Evolutionary conservation across 1,140 invertebrate species (phyloP).

Genomic region (Trichonephila clavata): DNA sequence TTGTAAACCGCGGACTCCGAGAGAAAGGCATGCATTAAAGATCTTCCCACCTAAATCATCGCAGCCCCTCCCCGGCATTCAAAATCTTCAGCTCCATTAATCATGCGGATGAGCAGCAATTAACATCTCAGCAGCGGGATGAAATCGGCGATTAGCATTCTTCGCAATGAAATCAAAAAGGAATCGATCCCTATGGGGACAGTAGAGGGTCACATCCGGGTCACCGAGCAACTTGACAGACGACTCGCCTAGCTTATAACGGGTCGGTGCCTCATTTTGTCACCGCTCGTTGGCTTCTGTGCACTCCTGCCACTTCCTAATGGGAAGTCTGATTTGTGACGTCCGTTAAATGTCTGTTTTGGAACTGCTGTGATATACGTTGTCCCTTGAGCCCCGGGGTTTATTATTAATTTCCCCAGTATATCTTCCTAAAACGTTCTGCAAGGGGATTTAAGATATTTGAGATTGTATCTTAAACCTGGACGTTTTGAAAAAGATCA

Average conservation of each 20-base stretch:
- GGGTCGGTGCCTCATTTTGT: slow-evolving; percentile 57
- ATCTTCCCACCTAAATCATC: slow-evolving; percentile 25
- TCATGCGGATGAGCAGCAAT: slow-evolving; percentile 28
- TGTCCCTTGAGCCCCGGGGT: no score
- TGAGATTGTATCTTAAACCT: no score
- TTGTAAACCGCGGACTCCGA: no score
- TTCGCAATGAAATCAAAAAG: slow-evolving; percentile 34
- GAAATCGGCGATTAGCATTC: slow-evolving; percentile 55
- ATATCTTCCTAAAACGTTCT: no score
- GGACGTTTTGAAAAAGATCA: no score
- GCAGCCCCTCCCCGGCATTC: slow-evolving; percentile 45
- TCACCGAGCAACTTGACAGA: slow-evolving; percentile 33
- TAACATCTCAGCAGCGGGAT: slow-evolving; percentile 59
- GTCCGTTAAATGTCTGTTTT: no score
- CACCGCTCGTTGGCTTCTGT: slow-evolving; percentile 53
- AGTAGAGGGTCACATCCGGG: slow-evolving; percentile 52
- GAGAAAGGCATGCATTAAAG: neutral
- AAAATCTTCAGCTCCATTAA: slow-evolving; percentile 18
- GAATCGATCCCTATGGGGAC: slow-evolving; percentile 5
- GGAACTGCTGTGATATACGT: no score
- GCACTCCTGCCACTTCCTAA: slow-evolving; percentile 15
- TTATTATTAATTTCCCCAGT: no score
- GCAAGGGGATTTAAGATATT: no score
- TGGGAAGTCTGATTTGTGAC: neutral
- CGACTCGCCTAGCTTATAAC: slow-evolving; percentile 49